These are phyloP conservation scores for Trichopoda pennipes DNA, from an alignment of 2,888 invertebrate genomes.

Conservation along the genomic window DNA sequence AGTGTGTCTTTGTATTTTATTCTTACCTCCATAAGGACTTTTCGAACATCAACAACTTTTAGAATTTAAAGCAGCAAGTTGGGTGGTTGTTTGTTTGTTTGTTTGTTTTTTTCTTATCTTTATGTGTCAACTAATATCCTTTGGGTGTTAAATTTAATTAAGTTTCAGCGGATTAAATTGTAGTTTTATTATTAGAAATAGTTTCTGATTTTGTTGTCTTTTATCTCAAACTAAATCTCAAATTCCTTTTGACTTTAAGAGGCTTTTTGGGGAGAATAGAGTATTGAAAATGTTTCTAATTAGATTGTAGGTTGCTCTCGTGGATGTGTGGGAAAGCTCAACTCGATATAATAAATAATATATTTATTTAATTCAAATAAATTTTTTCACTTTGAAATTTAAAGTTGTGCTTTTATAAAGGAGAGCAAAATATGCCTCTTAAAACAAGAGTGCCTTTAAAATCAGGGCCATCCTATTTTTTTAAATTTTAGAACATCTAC, in stretches of 20 bases:
- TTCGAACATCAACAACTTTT: background rate
- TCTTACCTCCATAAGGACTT: background rate
- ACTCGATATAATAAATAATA: no score
- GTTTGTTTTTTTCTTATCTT: no score
- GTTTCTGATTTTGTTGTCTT: background rate
- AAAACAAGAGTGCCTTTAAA: no score
- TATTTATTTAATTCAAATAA: no score
- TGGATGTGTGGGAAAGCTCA: no score
- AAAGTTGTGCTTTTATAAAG: no score
- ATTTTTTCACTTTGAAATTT: no score
- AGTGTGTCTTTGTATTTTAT: no score
- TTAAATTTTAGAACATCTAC: no score
- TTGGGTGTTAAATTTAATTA: slow-evolving; percentile 60
- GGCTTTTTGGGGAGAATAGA: background rate
- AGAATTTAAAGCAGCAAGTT: background rate
- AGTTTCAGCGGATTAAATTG: slow-evolving; percentile 51
- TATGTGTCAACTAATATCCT: slow-evolving; percentile 29
- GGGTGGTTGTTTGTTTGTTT: slow-evolving; percentile 35
- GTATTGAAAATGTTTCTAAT: background rate
- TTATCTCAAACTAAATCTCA: slow-evolving; percentile 1
- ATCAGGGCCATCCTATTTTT: no score
- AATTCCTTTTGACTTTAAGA: slow-evolving; percentile 31
- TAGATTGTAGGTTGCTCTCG: background rate
- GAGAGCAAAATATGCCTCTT: no score
- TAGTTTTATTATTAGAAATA: slow-evolving; percentile 11